Evolutionary conservation across 2,888 invertebrate species (phyloP).

Genomic region (Heliconius ismenius): DNA sequence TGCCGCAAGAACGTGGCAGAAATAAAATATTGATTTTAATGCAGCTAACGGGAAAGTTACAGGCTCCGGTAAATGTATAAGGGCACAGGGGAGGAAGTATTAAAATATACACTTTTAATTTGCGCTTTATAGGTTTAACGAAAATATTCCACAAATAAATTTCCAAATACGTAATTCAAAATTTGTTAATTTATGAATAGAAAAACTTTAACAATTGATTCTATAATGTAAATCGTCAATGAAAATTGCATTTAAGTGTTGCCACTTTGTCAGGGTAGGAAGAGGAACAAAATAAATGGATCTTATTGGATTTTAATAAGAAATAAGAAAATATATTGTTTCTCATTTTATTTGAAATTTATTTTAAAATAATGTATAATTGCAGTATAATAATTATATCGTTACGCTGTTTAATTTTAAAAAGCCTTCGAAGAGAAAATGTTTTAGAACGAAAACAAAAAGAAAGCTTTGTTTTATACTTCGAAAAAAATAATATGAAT

Average conservation of each 20-base stretch:
- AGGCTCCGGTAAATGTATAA: conserved; percentile 30
- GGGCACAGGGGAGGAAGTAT: neutral
- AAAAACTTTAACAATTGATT: conserved; percentile 18
- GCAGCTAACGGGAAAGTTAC: conserved; percentile 54
- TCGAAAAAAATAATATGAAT: neutral
- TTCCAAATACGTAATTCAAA: neutral
- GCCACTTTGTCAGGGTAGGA: neutral
- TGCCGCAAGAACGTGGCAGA: conserved; percentile 67
- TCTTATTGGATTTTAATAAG: conserved; percentile 8
- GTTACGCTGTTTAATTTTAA: neutral
- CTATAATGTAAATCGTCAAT: conserved; percentile 14
- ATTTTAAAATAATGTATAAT: neutral
- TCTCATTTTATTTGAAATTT: too few species aligned
- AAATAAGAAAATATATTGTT: neutral
- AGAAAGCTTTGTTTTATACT: conserved; percentile 5
- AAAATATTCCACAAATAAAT: neutral
- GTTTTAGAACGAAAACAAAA: conserved; percentile 17
- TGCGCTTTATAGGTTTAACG: neutral
- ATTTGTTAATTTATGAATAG: conserved; percentile 7
- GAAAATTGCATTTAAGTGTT: conserved; percentile 8
- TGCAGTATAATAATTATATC: neutral
- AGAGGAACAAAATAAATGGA: neutral
- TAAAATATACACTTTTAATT: neutral
- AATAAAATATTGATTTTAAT: conserved; percentile 48
- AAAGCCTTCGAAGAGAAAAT: neutral